phyloP scores from a whole-genome alignment of 2,113 vertebrate species.

The Ptilorrhoa leucosticta region DNA sequence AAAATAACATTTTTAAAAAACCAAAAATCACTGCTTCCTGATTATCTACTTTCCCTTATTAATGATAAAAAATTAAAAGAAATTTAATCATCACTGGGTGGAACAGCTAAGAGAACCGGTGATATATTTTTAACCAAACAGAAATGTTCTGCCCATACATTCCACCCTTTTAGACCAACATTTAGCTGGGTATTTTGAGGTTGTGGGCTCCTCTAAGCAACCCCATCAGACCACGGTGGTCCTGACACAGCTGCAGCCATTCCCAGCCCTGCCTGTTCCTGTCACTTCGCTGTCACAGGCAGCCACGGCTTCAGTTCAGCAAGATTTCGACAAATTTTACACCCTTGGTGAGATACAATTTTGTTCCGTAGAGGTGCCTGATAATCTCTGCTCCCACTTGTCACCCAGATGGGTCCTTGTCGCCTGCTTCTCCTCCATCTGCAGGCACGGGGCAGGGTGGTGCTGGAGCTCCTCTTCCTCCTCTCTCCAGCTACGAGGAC shows the following conservation, averaged over 20 bases:
- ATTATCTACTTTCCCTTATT: neutral
- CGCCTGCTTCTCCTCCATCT: neutral
- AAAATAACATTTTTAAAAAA: neutral
- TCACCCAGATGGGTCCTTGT: neutral
- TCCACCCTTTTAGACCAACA: neutral
- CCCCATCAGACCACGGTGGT: neutral
- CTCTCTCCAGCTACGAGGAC: neutral
- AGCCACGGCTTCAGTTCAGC: neutral
- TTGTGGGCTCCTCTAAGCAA: neutral
- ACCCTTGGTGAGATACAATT: neutral
- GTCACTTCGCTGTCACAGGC: neutral
- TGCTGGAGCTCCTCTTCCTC: neutral
- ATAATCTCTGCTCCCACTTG: neutral
- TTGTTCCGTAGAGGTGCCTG: neutral
- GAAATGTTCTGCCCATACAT: neutral
- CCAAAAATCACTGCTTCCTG: neutral
- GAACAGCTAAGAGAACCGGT: neutral
- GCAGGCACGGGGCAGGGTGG: neutral
- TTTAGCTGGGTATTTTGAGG: neutral
- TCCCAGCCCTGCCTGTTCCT: neutral
- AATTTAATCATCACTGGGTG: neutral
- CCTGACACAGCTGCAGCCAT: neutral
- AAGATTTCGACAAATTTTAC: neutral
- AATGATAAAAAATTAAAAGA: neutral
- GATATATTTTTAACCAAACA: neutral